phyloP scores from a whole-genome alignment of 2,888 invertebrate species.

The Sinotaia quadrata region DNA sequence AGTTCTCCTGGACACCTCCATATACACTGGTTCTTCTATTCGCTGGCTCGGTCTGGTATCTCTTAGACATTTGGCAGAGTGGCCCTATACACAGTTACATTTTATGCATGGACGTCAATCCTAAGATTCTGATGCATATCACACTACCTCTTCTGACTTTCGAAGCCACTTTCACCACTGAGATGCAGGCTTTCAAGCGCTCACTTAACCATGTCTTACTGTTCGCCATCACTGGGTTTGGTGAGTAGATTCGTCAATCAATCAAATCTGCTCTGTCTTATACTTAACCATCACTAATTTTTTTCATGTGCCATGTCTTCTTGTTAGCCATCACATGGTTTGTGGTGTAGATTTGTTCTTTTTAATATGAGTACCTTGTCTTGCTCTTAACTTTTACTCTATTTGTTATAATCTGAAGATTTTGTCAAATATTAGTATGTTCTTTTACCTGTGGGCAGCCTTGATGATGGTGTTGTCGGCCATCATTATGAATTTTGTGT shows the following conservation, averaged over 20 bases:
- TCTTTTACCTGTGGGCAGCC: constrained; percentile 5
- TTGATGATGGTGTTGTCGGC: constrained; percentile 17
- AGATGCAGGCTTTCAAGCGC: constrained; percentile 22
- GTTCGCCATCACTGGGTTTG: constrained; percentile 8
- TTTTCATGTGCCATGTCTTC: not conserved
- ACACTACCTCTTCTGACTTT: constrained; percentile 21
- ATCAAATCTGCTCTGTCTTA: not conserved
- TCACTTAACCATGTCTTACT: constrained; percentile 24
- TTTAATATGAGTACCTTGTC: too few relatives aligned
- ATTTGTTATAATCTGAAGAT: not conserved
- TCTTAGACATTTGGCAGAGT: not conserved
- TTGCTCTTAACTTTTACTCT: not conserved
- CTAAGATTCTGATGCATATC: constrained; percentile 5
- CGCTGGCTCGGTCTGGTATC: not conserved
- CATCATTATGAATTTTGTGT: not conserved
- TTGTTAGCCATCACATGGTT: not conserved
- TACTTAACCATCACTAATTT: not conserved
- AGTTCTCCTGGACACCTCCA: not conserved
- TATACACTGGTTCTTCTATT: constrained; percentile 8
- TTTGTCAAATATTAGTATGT: too few relatives aligned
- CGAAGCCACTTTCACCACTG: constrained; percentile 14
- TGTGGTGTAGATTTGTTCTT: too few relatives aligned
- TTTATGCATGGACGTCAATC: constrained; percentile 1
- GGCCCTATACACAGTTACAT: not conserved
- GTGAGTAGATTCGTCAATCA: not conserved